Base-by-base conservation (phyloP, 2,113 vertebrate species). In the Apaloderma vittatum region DNA sequence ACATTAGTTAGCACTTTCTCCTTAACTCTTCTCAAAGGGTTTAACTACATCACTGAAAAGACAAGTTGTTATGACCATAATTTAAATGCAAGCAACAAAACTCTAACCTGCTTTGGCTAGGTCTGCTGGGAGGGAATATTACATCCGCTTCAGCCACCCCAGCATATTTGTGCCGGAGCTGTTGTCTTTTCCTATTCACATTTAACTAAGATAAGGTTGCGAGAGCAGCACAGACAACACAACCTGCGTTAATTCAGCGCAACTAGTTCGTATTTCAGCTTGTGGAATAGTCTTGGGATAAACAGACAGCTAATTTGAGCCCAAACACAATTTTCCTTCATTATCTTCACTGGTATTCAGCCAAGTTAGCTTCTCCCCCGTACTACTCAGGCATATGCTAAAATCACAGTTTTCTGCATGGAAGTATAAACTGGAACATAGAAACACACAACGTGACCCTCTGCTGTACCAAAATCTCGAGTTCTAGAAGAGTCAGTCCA, bases 1-100 rank as follows among this genome's bases (percentile, higher is more conserved):
- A 37, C 61, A 72, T 52, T 74, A 88, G 36, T 92, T 87, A 75
- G 77, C 45, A 57, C 48, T 71, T 67, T 75, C 66, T 94, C 34
- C 77, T 94, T 78, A 90, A 75, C 66, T 37, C 13, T 90, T 78
- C 92, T 90, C 81, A 88, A 70, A 86, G 71, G 36, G 71, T 58
- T 91, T 85, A 86, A 79, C 71, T 62, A 88, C 54, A 88, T 45
- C 61, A 72, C 37, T 2, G 3, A 65, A 92, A 88, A 76, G 67
- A 80, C 62, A 90, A 88, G 78, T 70, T 68, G 65, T 66, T 90
- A 86, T 34, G 62, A 79, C 22, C 2, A 2, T 46, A 94, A 95
- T 88, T 88, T 90, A 86, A 88, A 95, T 70, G 75, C 67, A 86
- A 93, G 75, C 15, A 93, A 68, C 67, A 83, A 54, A 76, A 36